phyloP scores from a whole-genome alignment of 2,113 vertebrate species.

The Helogale parvula region DNA sequence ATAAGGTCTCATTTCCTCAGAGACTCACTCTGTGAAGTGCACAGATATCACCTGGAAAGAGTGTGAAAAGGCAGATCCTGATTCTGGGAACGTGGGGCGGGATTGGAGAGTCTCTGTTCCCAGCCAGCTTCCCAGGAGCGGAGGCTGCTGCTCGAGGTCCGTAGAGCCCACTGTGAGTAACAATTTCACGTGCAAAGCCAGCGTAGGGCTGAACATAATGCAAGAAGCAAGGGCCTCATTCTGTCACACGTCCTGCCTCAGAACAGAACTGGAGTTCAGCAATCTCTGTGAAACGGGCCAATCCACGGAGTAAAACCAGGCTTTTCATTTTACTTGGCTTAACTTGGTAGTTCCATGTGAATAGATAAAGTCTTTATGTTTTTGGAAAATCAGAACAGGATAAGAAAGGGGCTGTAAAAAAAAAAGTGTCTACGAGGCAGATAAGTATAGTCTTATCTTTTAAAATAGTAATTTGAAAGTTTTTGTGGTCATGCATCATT shows the following conservation, averaged over 20 bases:
- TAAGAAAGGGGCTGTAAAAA: not conserved
- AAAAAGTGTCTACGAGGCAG: not conserved
- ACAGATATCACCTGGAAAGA: fast-evolving
- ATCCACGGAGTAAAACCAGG: not conserved
- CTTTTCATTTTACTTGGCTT: not conserved
- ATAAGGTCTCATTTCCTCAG: not conserved
- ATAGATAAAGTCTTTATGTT: not conserved
- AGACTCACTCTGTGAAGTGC: not conserved
- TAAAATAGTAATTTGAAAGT: not conserved
- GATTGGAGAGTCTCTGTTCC: not conserved
- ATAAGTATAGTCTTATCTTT: not conserved
- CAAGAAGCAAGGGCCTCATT: not conserved
- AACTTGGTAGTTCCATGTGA: not conserved
- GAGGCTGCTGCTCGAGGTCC: not conserved
- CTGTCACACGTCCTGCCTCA: not conserved
- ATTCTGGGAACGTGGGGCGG: not conserved
- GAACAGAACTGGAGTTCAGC: not conserved
- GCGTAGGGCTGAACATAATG: not conserved
- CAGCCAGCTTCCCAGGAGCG: not conserved
- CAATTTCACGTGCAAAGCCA: not conserved
- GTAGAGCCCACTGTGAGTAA: no score
- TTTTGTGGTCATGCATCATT: not conserved
- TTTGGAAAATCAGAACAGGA: not conserved
- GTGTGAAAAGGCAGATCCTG: not conserved
- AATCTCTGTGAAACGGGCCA: not conserved